phyloP scores from a whole-genome alignment of 2,888 invertebrate species.

The Noctua janthe region DNA sequence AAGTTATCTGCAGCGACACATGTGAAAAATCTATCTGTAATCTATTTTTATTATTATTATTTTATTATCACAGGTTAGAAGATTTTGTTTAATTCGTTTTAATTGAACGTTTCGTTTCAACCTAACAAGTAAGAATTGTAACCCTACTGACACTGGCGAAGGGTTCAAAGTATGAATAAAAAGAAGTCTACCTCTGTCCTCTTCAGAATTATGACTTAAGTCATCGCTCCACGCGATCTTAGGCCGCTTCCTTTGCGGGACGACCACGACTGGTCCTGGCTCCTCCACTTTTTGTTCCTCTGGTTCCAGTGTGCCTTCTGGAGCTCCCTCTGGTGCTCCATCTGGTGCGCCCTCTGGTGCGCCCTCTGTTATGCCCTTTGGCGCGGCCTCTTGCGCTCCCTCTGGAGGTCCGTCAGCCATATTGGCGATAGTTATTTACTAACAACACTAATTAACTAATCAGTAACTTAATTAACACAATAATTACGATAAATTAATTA shows the following conservation, averaged over 20 bases:
- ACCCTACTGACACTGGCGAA: background rate
- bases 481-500: constrained; percentile 26
- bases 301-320: background rate
- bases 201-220: constrained; percentile 87
- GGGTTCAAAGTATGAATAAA: background rate
- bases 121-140: background rate
- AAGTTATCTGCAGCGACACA: too few species aligned
- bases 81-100: background rate
- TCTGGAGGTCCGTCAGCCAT: constrained; percentile 67
- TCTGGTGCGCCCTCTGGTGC: background rate
- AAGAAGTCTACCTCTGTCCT: constrained; percentile 83
- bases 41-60: background rate
- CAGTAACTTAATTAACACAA: constrained; percentile 36
- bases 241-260: constrained; percentile 61
- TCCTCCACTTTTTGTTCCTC: background rate
- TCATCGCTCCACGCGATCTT: constrained; percentile 89
- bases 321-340: background rate
- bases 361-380: background rate
- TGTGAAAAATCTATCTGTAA: background rate
- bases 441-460: constrained; percentile 38
- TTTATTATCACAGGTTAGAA: background rate
- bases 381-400: background rate
- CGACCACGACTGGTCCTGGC: background rate
- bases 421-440: constrained; percentile 48
- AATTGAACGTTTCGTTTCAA: background rate